Base-by-base conservation (phyloP, 2,113 vertebrate genomes). In the Apodemus sylvaticus region DNA sequence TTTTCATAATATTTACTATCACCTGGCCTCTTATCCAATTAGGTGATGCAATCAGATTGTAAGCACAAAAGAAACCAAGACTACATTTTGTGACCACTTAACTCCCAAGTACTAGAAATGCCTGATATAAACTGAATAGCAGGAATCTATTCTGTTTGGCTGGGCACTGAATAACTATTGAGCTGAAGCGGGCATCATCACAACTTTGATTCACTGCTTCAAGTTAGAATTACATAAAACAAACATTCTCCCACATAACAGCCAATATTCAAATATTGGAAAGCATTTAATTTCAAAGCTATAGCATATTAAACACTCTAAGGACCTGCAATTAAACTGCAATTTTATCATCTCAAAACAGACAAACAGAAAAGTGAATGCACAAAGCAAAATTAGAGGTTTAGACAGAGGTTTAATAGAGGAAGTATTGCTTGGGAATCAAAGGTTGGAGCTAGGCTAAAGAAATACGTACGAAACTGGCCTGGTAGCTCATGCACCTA, bases 241-340 rank as follows among this genome's bases (percentile, higher is more conserved):
- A 91, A 93, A 66, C 11, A 51, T 60, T 81, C 26, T 48, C 82
- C 70, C 71, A 89, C 31, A 1, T 79, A 73, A 86, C 1, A 64
- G 24, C 71, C 71, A 76, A 91, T 4, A 66, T 88, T 96, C 66
- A 77, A 89, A 68, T 81, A 66, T 53, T 76, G 62, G 10, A 71
- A 97, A 51, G 71, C 24, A 34, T 78, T 87, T 81, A 39, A 24
- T 91, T 94, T 94, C 58, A 92, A 71, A 91, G 71, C 31, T 48
- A 45, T 48, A n/a, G 36, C 36, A 48, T 29, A 51, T 66, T 64
- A 36, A 48, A 29, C 7, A 87, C 51, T 92, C 86, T 91, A 45
- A 34, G 9, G n/a, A 89, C 10, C 17, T 71, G 64, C 39, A 34
- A 78, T 94, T 79, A 87, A 86, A 89, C 66, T 73, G 55, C 0